Evolutionary conservation across 2,113 vertebrate species (phyloP).

Genomic region (Bettongia penicillata): DNA sequence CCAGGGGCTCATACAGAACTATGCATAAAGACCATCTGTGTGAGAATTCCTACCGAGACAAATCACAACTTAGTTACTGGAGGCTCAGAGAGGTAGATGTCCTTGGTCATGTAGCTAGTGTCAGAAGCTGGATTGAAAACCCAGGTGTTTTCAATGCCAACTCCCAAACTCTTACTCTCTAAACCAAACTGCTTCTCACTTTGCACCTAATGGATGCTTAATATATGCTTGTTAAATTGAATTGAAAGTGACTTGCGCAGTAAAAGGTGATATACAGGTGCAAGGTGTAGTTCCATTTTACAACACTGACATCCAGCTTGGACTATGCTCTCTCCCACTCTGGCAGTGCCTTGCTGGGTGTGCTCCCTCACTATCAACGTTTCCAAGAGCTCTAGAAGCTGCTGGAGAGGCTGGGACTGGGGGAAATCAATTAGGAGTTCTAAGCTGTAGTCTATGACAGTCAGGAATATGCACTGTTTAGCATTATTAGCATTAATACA

Average conservation of each 20-base stretch:
- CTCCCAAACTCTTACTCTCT: background rate
- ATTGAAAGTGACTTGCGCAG: background rate
- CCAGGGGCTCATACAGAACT: background rate
- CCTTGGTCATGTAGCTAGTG: background rate
- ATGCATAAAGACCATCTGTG: background rate
- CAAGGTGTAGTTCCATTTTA: background rate
- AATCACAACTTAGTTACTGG: background rate
- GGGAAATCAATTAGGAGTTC: background rate
- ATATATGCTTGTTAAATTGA: background rate
- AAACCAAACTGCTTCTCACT: background rate
- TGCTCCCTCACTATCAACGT: background rate
- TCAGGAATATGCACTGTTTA: background rate
- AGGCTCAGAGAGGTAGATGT: background rate
- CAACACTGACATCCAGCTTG: background rate
- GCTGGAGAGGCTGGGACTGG: background rate
- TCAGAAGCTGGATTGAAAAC: background rate
- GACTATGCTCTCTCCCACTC: background rate
- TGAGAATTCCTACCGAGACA: background rate
- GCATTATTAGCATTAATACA: background rate
- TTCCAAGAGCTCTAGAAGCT: background rate
- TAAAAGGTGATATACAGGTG: background rate
- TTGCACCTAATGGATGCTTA: background rate
- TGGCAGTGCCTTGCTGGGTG: background rate
- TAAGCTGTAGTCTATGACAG: background rate
- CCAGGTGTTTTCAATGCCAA: background rate